Conservation (phyloP, 2,888 invertebrate species). For the Oeneis ivallda region DNA sequence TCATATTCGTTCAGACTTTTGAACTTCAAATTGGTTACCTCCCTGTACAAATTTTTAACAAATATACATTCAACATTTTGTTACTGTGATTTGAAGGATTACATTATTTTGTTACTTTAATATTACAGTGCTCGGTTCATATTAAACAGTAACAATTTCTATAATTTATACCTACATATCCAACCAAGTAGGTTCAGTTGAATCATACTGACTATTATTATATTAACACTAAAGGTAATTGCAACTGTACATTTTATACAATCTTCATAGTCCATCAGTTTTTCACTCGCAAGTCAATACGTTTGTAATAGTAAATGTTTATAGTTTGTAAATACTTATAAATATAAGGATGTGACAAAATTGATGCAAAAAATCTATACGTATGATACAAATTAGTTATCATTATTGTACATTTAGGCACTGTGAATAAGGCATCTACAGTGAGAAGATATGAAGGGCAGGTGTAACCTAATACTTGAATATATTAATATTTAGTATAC, state of each 20-base stretch:
- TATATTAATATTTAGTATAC: conserved; percentile 2
- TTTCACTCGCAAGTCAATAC: conserved; percentile 22
- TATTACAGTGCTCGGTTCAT: conserved; percentile 35
- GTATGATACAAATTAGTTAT: conserved; percentile 77
- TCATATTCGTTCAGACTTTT: conserved; percentile 77
- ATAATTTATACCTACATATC: conserved; percentile 41
- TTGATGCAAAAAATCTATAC: conserved; percentile 69
- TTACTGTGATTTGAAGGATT: conserved; percentile 78
- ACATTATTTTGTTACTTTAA: conserved; percentile 21
- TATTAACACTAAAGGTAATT: conserved; percentile 23
- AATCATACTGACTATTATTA: not conserved
- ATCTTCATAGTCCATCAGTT: conserved; percentile 15
- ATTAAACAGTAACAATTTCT: conserved; percentile 50
- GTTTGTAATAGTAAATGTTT: conserved; percentile 22
- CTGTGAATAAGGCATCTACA: conserved; percentile 93
- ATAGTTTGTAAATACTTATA: conserved; percentile 55
- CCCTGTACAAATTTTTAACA: conserved; percentile 80
- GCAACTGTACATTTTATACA: conserved; percentile 33
- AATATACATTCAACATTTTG: conserved; percentile 72
- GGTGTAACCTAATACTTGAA: conserved; percentile 31
- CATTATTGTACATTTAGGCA: conserved; percentile 84
- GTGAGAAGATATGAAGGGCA: conserved; percentile 79
- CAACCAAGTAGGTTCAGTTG: not conserved
- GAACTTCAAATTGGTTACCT: conserved; percentile 74
- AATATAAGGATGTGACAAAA: conserved; percentile 69